Percentiles rank a stretch among this genome's conserved stretches.
Evolutionary conservation across 37 sponge, comb jelly and placozoan genomes (phyloP).

Genomic region (Haliclona indistincta): DNA sequence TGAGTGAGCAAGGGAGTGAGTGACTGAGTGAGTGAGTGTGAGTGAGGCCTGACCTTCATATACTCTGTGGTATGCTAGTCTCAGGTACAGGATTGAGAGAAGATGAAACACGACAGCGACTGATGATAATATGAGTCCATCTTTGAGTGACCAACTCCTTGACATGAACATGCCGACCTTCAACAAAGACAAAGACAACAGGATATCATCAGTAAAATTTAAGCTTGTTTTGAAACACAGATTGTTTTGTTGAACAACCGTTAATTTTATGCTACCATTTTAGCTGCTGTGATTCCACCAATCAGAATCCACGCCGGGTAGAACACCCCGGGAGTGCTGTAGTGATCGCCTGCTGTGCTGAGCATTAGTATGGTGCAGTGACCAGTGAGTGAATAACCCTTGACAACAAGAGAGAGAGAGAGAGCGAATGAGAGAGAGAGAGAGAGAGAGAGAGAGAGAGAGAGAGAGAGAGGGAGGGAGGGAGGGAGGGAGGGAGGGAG

Average conservation of each 20-base stretch:
- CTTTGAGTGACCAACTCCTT: slow-evolving; percentile 59
- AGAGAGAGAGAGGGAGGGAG: slow-evolving; percentile 19
- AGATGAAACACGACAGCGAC: slow-evolving; percentile 62
- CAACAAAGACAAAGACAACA: neutral
- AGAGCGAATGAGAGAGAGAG: slow-evolving; percentile 1
- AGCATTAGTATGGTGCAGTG: slow-evolving; percentile 60
- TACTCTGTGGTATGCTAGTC: slow-evolving; percentile 73
- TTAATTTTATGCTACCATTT: too few species aligned
- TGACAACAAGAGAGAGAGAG: neutral
- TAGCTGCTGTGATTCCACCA: slow-evolving; percentile 60
- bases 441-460: neutral
- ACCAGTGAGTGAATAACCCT: slow-evolving; percentile 79
- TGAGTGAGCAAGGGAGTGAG: too few species aligned
- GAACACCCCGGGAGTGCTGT: slow-evolving; percentile 52
- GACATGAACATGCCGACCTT: slow-evolving; percentile 65
- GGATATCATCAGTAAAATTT: too few species aligned
- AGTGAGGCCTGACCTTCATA: slow-evolving; percentile 81
- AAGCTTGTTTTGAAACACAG: too few species aligned
- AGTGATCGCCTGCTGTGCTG: slow-evolving; percentile 51
- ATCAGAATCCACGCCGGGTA: slow-evolving; percentile 44
- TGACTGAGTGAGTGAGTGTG: slow-evolving; percentile 32
- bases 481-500: neutral
- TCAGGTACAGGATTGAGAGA: slow-evolving; percentile 78
- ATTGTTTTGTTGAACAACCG: too few species aligned
- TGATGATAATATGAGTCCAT: slow-evolving; percentile 53